Conservation (phyloP, 2,797 vertebrate genomes). For the Crocidura indochinensis region DNA sequence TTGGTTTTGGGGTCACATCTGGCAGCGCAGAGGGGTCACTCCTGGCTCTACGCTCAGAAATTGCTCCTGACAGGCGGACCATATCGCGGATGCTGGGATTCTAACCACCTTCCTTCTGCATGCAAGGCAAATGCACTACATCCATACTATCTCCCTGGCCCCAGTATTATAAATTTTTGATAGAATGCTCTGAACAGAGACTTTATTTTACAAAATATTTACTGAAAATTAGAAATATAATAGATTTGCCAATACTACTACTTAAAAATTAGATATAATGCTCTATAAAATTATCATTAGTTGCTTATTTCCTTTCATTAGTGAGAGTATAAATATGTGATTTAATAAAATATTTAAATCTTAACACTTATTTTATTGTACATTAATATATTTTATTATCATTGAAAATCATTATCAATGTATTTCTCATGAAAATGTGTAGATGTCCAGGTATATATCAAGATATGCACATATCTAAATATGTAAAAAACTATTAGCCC, state of each 20-base stretch:
- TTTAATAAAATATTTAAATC: neutral
- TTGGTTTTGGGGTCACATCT: too few species aligned
- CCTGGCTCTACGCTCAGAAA: too few species aligned
- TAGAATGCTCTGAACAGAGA: too few species aligned
- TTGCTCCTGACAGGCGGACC: too few species aligned
- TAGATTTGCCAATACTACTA: neutral
- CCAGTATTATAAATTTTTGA: neutral
- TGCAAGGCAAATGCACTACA: too few species aligned
- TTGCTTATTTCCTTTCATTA: neutral
- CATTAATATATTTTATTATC: neutral
- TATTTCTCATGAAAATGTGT: neutral
- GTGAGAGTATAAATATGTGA: neutral
- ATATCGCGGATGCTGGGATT: too few species aligned
- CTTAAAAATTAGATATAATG: neutral
- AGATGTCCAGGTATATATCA: neutral
- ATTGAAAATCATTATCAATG: neutral
- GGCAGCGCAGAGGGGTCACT: too few species aligned
- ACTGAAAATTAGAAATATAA: conserved; percentile 9
- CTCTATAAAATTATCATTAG: neutral
- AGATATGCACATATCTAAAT: neutral
- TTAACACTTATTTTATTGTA: neutral
- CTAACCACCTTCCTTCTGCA: too few species aligned
- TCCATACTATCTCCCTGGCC: too few species aligned
- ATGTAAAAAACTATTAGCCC: too few species aligned
- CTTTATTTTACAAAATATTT: neutral